Evolutionary conservation across 2,888 invertebrate genomes (phyloP).

Genomic region (Pheosia tremula): DNA sequence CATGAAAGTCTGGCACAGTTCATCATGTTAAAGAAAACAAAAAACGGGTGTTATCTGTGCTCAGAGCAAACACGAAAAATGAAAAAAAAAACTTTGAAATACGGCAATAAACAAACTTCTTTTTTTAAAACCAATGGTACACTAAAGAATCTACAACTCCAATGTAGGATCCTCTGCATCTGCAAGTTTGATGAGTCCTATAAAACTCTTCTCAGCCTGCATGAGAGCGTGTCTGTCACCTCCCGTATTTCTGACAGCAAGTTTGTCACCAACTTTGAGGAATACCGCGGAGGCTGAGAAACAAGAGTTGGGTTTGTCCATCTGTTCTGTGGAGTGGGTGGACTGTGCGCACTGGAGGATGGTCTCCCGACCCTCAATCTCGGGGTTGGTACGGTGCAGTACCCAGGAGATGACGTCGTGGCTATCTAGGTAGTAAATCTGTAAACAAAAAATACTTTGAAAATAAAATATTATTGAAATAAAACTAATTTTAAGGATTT

Average conservation of each 20-base stretch:
- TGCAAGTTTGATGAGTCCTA: conserved; percentile 91
- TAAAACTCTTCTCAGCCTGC: conserved; percentile 91
- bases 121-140: conserved; percentile 7
- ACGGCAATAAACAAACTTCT: no score
- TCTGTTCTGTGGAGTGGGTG: conserved; percentile 80
- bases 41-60: no score
- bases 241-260: conserved; percentile 89
- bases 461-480: no score
- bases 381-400: conserved; percentile 84
- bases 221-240: conserved; percentile 88
- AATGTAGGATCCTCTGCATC: conserved; percentile 76
- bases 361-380: conserved; percentile 82
- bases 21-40: no score
- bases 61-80: no score
- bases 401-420: conserved; percentile 91
- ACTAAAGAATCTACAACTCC: conserved; percentile 53
- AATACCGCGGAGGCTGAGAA: conserved; percentile 88
- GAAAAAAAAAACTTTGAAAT: no score
- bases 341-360: conserved; percentile 90
- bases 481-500: no score
- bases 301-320: conserved; percentile 89
- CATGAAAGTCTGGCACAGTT: no score
- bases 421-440: conserved; percentile 92
- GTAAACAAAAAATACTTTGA: conserved; percentile 22
- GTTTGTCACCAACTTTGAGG: conserved; percentile 86